phyloP scores from a whole-genome alignment of 1,140 invertebrate genomes.

The Diachasma alloeum region DNA sequence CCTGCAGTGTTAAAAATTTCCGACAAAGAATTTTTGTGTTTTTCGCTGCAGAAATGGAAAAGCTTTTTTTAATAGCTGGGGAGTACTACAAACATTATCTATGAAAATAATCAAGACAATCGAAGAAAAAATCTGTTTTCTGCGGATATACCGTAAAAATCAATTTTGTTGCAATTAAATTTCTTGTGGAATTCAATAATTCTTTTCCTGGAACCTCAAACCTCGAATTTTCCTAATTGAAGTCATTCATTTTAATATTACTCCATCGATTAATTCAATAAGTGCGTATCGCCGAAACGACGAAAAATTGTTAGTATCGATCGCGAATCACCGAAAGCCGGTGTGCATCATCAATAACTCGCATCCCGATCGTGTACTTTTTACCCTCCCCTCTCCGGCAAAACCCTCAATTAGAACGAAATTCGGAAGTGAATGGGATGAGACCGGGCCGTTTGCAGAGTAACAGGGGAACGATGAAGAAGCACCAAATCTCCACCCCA shows the following conservation, averaged over 20 bases:
- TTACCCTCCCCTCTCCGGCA: neutral
- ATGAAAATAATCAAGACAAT: too few species aligned
- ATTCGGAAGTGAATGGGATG: slow-evolving; percentile 43
- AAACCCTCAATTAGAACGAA: slow-evolving; percentile 41
- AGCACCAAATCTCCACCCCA: slow-evolving; percentile 11
- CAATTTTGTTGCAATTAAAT: neutral
- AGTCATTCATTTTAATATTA: neutral
- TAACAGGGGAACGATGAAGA: slow-evolving; percentile 20
- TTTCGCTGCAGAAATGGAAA: too few species aligned
- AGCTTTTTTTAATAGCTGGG: too few species aligned
- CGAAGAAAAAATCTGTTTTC: too few species aligned
- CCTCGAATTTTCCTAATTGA: neutral
- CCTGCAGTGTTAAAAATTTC: too few species aligned
- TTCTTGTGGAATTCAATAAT: neutral
- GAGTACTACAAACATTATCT: too few species aligned
- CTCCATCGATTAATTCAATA: neutral
- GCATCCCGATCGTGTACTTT: neutral
- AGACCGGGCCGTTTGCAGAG: slow-evolving; percentile 14
- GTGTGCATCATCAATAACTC: neutral
- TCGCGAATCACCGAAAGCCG: neutral
- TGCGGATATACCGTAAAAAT: neutral
- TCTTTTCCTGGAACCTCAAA: neutral
- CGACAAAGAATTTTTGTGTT: too few species aligned
- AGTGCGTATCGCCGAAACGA: neutral
- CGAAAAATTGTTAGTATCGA: neutral